A percentile compares a stretch with the other conserved stretches of the same genome.
phyloP scores from a whole-genome alignment of 2,797 vertebrate species.

The Eospalax fontanierii region DNA sequence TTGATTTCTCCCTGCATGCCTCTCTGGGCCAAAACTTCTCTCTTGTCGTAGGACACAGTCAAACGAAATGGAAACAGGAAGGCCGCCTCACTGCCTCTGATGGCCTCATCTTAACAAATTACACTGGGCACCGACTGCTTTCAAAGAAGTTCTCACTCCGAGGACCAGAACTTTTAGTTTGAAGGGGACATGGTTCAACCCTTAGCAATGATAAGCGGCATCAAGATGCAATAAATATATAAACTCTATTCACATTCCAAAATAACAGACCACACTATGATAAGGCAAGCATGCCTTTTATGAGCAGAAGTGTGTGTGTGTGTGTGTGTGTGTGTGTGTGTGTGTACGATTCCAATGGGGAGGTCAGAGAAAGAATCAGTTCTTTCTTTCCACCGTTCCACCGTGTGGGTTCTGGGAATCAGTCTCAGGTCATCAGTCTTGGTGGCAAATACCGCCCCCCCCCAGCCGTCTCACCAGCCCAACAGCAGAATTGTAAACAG shows the following conservation, averaged over 20 bases:
- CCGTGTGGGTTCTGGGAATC: not conserved
- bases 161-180: not conserved
- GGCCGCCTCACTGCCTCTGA: too few relatives aligned
- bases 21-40: not conserved
- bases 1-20: not conserved
- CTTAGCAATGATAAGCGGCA: not conserved
- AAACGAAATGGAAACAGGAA: too few relatives aligned
- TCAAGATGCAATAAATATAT: not conserved
- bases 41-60: not conserved
- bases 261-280: not conserved
- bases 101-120: not conserved
- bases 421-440: not conserved
- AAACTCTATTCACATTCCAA: not conserved
- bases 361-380: not conserved
- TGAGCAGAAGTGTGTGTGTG: not conserved
- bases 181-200: not conserved
- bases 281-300: too few relatives aligned
- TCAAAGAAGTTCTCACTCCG: not conserved
- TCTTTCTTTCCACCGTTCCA: not conserved
- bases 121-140: not conserved
- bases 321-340: not conserved
- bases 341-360: not conserved
- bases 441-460: not conserved
- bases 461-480: not conserved
- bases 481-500: not conserved